Conservation (phyloP, 37 sponge, comb jelly and placozoan species). For the Cladorhizidae sp. region DNA sequence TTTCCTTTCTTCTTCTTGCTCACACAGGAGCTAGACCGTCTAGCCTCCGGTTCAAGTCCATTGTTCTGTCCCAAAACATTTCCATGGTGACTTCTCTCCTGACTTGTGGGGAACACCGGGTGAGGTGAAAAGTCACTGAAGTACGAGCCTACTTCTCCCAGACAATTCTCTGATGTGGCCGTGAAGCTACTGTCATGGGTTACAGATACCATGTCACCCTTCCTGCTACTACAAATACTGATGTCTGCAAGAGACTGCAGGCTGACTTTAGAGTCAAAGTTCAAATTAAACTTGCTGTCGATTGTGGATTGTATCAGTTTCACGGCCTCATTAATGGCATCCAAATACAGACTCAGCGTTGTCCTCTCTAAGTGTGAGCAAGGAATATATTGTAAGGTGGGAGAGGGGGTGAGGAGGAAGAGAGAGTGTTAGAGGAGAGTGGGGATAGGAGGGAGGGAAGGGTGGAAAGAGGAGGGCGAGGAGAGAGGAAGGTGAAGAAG, state of each 20-base stretch:
- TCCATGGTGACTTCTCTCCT: neutral
- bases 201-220: neutral
- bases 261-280: neutral
- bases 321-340: neutral
- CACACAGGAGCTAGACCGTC: too few relatives aligned
- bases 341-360: neutral
- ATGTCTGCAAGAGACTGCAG: neutral
- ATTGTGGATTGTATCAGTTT: neutral
- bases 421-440: too few relatives aligned
- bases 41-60: too few relatives aligned
- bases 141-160: neutral
- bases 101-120: neutral
- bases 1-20: too few relatives aligned
- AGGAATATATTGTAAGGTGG: too few relatives aligned
- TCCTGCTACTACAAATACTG: neutral
- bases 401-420: too few relatives aligned
- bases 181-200: neutral
- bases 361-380: neutral
- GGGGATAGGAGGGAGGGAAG: too few relatives aligned
- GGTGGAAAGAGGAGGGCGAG: too few relatives aligned
- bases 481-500: too few relatives aligned
- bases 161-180: neutral
- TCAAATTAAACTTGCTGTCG: neutral
- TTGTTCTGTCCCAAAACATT: too few relatives aligned
- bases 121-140: neutral